Base-by-base conservation (phyloP, 23 tunicate species). In the Trididemnum miniatum region DNA sequence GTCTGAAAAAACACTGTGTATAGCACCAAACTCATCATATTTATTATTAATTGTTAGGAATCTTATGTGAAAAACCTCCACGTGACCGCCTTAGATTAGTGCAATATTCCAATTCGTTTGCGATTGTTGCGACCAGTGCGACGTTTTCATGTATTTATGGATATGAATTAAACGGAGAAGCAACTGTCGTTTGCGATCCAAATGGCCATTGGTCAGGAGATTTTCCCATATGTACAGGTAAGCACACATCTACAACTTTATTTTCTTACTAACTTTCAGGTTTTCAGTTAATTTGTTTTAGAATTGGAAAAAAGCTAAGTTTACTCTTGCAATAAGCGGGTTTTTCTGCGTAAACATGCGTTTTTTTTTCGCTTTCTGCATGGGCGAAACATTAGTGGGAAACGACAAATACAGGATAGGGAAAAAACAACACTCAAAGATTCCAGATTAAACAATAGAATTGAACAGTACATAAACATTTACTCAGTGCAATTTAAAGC, bases 171-270 rank as follows among this genome's bases (percentile, higher is more conserved):
- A 34, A 34, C 28, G 93, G 93, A 0, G 18, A 44, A n/a, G 33
- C 26, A 30, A 24, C 1, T 28, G 35, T 77, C 23, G 35, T 35
- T 0, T 88, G 93, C 35, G 35, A 31, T 15, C 7, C 29, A 9
- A 65, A 83, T 77, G 87, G 93, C 29, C 31, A 27, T 15, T 88
- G 93, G 93, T 65, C 38, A 31, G 38, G 20, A 31, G 9, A 67
- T 30, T 5, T 67, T 31, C 75, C 75, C 18, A 67, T 15, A 5
- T 67, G 75, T n/a, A 22, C 5, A 31, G 75, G 75, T 67, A 67
- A 15, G 57, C 12, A 49, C 12, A 49, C 18, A 49, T 18, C 57
- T 49, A 49, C 12, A 49, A 49, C 57, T 9, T 49, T 49, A 9
- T 49, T 49, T 12, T 49, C 15, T 49, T 49, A 9, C 12, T 18